These are phyloP conservation scores for Urophycis tenuis DNA, from an alignment of 2,797 vertebrate species.

Conservation along the genomic window DNA sequence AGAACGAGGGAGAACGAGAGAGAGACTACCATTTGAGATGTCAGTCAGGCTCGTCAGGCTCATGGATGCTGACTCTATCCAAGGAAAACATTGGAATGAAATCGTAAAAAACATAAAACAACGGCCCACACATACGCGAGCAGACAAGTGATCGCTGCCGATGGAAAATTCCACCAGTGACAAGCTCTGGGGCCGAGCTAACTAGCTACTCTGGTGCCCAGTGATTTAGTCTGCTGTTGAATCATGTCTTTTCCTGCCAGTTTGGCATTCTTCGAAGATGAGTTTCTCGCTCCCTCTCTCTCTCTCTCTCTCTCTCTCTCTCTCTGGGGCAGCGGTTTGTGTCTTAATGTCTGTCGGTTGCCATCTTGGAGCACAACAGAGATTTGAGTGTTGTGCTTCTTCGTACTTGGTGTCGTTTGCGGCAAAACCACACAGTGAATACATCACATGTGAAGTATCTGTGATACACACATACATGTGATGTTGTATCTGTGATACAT, in stretches of 20 bases:
- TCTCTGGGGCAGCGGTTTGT: constrained; percentile 57
- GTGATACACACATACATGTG: too few species aligned
- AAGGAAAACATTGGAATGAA: not conserved
- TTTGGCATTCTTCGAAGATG: constrained; percentile 65
- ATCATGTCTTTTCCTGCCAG: constrained; percentile 70
- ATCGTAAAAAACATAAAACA: constrained; percentile 40
- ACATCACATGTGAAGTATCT: constrained; percentile 1
- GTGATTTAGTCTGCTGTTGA: constrained; percentile 67
- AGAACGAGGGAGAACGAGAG: constrained; percentile 14
- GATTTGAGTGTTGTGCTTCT: not conserved
- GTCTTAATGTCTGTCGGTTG: constrained; percentile 53
- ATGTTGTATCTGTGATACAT: too few species aligned
- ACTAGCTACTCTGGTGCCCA: constrained; percentile 65
- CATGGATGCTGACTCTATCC: constrained; percentile 40
- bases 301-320: not conserved
- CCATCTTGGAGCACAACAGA: constrained; percentile 50
- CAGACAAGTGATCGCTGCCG: constrained; percentile 28
- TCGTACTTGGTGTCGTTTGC: not conserved
- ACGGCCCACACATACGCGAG: constrained; percentile 22
- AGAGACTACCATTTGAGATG: constrained; percentile 52
- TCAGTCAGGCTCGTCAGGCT: constrained; percentile 56
- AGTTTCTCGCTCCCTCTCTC: constrained; percentile 36
- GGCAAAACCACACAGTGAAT: constrained; percentile 4
- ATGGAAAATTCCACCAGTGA: constrained; percentile 66
- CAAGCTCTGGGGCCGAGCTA: constrained; percentile 61